Evolutionary conservation across 2,888 invertebrate genomes (phyloP).

Genomic region (Chloroclysta siterata): DNA sequence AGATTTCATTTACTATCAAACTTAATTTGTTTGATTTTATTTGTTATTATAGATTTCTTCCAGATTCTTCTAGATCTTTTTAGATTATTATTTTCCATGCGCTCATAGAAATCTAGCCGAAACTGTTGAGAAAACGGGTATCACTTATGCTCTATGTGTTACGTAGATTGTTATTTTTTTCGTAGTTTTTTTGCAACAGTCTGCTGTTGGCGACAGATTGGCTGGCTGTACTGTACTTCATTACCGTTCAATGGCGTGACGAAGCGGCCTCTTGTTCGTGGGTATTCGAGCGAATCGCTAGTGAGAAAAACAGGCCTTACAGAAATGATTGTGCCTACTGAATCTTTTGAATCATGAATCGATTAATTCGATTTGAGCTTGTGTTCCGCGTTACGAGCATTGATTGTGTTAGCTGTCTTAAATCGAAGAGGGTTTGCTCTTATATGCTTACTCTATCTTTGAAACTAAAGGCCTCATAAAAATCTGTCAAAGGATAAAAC

Average conservation of each 20-base stretch:
- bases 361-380: constrained; percentile 9
- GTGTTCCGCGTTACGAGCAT: constrained; percentile 17
- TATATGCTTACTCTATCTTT: not conserved
- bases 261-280: constrained; percentile 47
- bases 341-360: constrained; percentile 15
- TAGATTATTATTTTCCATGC: not conserved
- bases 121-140: not conserved
- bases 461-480: not conserved
- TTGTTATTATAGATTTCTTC: no score
- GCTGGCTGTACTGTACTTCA: constrained; percentile 44
- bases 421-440: not conserved
- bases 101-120: not conserved
- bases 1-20: no score
- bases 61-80: no score
- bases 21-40: no score
- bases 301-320: constrained; percentile 32
- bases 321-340: constrained; percentile 26
- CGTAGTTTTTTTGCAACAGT: constrained; percentile 28
- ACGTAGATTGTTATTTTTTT: constrained; percentile 12
- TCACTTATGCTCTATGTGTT: not conserved
- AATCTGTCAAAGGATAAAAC: not conserved
- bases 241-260: constrained; percentile 59
- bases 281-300: constrained; percentile 45
- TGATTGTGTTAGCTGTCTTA: not conserved
- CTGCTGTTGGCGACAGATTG: constrained; percentile 49